Base-by-base conservation (phyloP, 2,797 vertebrate genomes). In the Halcyon smyrnensis region DNA sequence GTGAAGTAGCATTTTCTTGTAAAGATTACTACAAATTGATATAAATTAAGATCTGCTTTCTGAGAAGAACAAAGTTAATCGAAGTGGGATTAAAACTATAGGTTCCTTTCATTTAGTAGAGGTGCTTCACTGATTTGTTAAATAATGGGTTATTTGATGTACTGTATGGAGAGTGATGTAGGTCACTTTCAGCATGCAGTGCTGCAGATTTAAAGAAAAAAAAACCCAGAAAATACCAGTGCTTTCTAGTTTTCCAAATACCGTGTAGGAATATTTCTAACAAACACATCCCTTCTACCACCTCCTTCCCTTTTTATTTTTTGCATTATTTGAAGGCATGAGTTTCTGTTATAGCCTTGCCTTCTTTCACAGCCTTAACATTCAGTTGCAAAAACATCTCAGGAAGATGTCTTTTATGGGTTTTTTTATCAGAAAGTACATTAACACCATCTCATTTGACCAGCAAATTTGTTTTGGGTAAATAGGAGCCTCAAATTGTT, bases 91-190 rank as follows among this genome's bases (percentile, higher is more conserved):
- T 98, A 97, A 97, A 97, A 93, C 91, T 97, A 96, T 97, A 96
- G 94, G 95, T 97, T 96, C 71, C 96, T 97, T 98, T 97, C 89
- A 96, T 97, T 98, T 96, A 95, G 84, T 89, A 95, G 97, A 95
- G 95, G 93, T 97, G 97, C 97, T 97, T 97, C 97, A 97, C 93
- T 97, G 97, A 97, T 97, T 98, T 97, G 92, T 97, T 97, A 97
- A 97, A 95, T 98, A 98, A 98, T 97, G 92, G 89, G 92, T 97
- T 97, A 95, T 97, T 98, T 97, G 94, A 97, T 97, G 79, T 96
- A 97, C 83, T 97, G 53, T 95, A 91, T 91, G 81, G 95, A 90
- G 94, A 97, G 70, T 97, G 96, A 97, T 97, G 92, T 97, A 93
- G 97, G 97, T 97, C 96, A 97, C 95, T 97, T 97, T 97, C 94